Base-by-base conservation (phyloP, 2,888 invertebrate genomes). In the Erebia aethiops region DNA sequence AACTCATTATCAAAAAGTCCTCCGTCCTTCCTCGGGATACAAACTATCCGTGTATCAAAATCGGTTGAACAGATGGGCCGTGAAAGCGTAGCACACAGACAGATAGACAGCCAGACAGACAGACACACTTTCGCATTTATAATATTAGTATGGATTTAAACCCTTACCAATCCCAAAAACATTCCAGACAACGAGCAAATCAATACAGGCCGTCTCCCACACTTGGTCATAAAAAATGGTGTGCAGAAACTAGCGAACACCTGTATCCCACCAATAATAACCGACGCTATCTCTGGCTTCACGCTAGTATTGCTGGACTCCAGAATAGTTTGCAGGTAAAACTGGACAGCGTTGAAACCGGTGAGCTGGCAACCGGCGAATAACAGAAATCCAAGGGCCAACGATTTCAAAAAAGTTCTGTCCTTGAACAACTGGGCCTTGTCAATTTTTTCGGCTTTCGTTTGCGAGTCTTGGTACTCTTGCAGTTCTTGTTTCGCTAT, bases 271-370 rank as follows among this genome's bases (percentile, higher is more conserved):
- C 90, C 90, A 49, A 90, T 81, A 0, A 84, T 72, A 0, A 86
- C 87, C 0, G 89, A 90, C 0, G 86, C 84, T 2, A 83, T 56
- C 72, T 86, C 87, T 0, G 90, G 80, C 3, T 69, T 80, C 0
- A 90, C 78, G 14, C 81, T 83, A 0, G 88, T 87, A n/a, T 85
- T 76, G 0, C 89, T 85, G 0, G 85, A 85, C 52, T 84, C 84
- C 68, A 90, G 74, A 43, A 90, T 81, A 0, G 88, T 85, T 77
- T 89, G 89, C 1, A 89, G 75, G 67, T 90, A 90, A 74, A 84
- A 86, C 0, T 82, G 75, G 0, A 90, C 82, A 0, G 83, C 84
- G 56, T 88, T 89, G 54, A 81, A 88, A 0, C 90, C 89, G 0
- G 80, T 76, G 0, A 87, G 64, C 18, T 87, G 87, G 0, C 75